Percentiles rank a stretch among this genome's conserved stretches.
Conservation (phyloP, 2,888 invertebrate genomes). For the Scaptomyza flava region DNA sequence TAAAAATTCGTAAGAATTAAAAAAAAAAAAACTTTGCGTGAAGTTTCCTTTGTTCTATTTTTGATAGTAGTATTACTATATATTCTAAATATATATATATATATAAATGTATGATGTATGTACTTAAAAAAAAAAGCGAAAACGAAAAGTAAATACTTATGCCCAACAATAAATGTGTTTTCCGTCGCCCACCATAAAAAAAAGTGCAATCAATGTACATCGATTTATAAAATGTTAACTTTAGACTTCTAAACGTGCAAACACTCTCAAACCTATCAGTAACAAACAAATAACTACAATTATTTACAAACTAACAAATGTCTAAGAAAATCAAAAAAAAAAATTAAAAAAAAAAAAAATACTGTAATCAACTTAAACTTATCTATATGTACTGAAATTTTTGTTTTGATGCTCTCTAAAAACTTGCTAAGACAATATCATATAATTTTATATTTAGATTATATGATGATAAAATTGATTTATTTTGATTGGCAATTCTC, state of each 20-base stretch:
- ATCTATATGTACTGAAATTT: neutral
- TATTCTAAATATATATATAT: slow-evolving; percentile 40
- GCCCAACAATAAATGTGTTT: slow-evolving; percentile 29
- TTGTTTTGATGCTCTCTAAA: neutral
- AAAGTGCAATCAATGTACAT: slow-evolving; percentile 52
- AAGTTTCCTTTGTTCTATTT: slow-evolving; percentile 72
- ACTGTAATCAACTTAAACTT: neutral
- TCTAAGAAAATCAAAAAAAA: neutral
- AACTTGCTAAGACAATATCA: neutral
- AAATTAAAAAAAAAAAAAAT: neutral
- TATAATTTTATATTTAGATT: neutral
- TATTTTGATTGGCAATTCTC: slow-evolving; percentile 3
- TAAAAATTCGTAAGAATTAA: slow-evolving; percentile 3
- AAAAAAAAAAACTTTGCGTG: slow-evolving; percentile 18
- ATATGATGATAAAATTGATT: neutral
- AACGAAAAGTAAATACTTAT: neutral
- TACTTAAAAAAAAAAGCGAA: neutral
- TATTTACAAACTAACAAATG: slow-evolving; percentile 28
- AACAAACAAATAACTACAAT: slow-evolving; percentile 29
- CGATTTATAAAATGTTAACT: slow-evolving; percentile 27
- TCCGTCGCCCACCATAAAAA: slow-evolving; percentile 42
- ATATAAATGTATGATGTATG: neutral
- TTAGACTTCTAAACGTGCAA: slow-evolving; percentile 21
- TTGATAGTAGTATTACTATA: slow-evolving; percentile 71
- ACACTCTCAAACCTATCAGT: slow-evolving; percentile 2